Conservation (phyloP, 2,888 invertebrate species). For the Brachypterus glaber region DNA sequence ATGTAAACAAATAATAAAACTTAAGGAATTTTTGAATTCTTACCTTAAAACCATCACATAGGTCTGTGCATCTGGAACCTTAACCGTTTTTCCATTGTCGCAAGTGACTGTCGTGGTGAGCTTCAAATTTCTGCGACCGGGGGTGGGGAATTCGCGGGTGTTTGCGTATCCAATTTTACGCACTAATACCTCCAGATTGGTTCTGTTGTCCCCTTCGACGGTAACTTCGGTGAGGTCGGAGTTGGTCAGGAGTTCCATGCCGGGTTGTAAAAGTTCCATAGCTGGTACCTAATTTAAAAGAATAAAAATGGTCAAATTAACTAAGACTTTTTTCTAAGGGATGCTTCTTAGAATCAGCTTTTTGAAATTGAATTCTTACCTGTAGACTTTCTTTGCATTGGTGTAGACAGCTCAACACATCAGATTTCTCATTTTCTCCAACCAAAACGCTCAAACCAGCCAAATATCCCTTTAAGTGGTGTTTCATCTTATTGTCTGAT, state of each 20-base stretch:
- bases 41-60: constrained; percentile 72
- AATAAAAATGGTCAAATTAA: neutral
- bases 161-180: constrained; percentile 88
- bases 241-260: constrained; percentile 66
- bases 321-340: too few relatives aligned
- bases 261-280: constrained; percentile 64
- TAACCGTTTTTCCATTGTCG: constrained; percentile 62
- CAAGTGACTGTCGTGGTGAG: constrained; percentile 71
- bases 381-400: constrained; percentile 74
- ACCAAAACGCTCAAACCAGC: constrained; percentile 74
- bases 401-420: constrained; percentile 67
- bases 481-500: constrained; percentile 82
- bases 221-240: constrained; percentile 79
- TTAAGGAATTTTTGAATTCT: neutral
- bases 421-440: constrained; percentile 63
- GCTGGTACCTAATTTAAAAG: constrained; percentile 51
- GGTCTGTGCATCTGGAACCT: constrained; percentile 68
- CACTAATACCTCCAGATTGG: constrained; percentile 78
- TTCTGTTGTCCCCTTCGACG: constrained; percentile 83
- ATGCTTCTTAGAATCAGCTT: too few relatives aligned
- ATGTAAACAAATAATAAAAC: too few relatives aligned
- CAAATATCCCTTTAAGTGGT: constrained; percentile 81
- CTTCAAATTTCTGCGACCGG: constrained; percentile 80
- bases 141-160: constrained; percentile 85
- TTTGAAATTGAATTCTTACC: too few relatives aligned